Conservation (phyloP, 2,888 invertebrate genomes). For the Phorcus lineatus region DNA sequence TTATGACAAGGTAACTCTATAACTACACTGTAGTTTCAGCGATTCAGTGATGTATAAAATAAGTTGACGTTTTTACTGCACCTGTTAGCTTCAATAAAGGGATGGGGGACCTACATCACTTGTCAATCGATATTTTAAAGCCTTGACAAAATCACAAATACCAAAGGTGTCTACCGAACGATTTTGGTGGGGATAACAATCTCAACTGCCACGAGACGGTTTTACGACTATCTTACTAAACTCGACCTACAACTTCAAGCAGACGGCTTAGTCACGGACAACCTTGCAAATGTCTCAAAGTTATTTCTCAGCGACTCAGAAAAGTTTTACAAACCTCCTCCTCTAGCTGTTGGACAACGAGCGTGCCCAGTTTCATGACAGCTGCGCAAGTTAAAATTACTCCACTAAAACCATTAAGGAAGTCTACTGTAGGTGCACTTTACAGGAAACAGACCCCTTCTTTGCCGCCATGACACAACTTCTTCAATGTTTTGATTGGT, state of each 20-base stretch:
- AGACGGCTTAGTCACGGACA: conserved; percentile 21
- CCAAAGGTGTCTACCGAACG: too few relatives aligned
- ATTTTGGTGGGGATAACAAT: background rate
- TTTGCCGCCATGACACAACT: conserved; percentile 51
- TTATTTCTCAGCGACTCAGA: background rate
- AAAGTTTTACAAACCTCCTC: conserved; percentile 57
- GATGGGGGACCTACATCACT: too few relatives aligned
- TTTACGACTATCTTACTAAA: background rate
- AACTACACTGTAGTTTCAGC: background rate
- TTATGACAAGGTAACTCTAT: too few relatives aligned
- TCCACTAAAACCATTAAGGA: background rate
- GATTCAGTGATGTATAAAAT: background rate
- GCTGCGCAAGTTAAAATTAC: background rate
- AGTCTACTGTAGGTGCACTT: conserved; percentile 9
- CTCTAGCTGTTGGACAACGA: conserved; percentile 63
- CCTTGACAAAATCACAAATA: too few relatives aligned
- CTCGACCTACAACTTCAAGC: conserved; percentile 20
- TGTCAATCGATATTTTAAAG: too few relatives aligned
- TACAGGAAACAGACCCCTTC: conserved; percentile 37
- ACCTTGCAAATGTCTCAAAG: background rate
- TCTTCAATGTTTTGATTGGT: conserved; percentile 15
- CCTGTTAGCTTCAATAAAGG: background rate
- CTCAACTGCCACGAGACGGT: background rate
- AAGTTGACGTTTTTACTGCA: background rate
- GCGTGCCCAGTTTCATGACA: conserved; percentile 61